phyloP scores from a whole-genome alignment of 2,797 vertebrate species.

The Ficedula albicollis region DNA sequence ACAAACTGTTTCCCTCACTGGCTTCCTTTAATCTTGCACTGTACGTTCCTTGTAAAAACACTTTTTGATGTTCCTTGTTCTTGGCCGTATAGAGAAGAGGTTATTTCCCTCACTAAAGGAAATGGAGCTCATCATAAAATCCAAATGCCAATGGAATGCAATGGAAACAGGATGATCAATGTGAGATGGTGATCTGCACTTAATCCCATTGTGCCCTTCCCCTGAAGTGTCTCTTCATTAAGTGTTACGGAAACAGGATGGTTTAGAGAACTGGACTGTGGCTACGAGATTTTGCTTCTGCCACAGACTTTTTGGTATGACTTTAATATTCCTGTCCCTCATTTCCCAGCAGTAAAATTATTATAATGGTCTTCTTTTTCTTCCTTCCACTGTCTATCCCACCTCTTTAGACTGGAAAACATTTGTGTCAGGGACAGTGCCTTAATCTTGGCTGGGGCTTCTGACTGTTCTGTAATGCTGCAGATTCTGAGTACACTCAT shows the following conservation, averaged over 20 bases:
- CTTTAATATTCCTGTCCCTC: neutral
- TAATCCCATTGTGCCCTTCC: neutral
- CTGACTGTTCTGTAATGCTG: neutral
- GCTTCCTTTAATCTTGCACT: constrained; percentile 58
- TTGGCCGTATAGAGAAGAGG: constrained; percentile 9
- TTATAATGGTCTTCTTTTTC: neutral
- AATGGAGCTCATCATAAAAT: constrained; percentile 30
- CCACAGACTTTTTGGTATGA: neutral
- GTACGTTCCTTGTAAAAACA: constrained; percentile 43
- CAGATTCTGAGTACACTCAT: neutral
- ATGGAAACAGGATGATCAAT: constrained; percentile 39
- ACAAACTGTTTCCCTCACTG: constrained; percentile 56
- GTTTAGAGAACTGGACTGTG: neutral
- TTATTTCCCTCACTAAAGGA: constrained; percentile 28
- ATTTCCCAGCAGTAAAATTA: constrained; percentile 27
- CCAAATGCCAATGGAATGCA: neutral
- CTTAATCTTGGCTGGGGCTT: neutral
- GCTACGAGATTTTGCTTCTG: neutral
- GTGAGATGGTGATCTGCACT: neutral
- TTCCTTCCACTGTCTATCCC: neutral
- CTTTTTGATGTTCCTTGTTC: constrained; percentile 41
- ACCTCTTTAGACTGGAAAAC: constrained; percentile 34
- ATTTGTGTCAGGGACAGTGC: neutral
- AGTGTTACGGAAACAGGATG: neutral
- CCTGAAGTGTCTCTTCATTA: neutral